A percentile compares a stretch with the other conserved stretches of the same genome.
Evolutionary conservation across 2,797 vertebrate species (phyloP).

Genomic region (Protonibea diacanthus): DNA sequence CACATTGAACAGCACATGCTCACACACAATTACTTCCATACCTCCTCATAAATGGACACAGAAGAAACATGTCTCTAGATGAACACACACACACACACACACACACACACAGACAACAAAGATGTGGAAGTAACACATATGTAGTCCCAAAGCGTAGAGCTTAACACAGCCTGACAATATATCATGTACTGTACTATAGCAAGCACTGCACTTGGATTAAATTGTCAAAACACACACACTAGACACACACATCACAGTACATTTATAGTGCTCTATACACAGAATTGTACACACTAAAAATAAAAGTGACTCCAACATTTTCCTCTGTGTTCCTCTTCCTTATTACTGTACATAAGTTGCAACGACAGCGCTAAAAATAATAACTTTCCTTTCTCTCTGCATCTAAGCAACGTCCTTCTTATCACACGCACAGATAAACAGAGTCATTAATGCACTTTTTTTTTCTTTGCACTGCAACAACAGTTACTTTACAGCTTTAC

Average conservation of each 20-base stretch:
- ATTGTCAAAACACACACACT: neutral
- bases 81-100: neutral
- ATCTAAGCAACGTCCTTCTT: neutral
- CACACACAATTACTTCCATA: conserved; percentile 12
- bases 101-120: neutral
- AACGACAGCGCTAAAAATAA: neutral
- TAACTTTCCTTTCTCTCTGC: neutral
- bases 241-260: too few species aligned
- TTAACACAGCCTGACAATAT: neutral
- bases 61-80: conserved; percentile 1
- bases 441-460: neutral
- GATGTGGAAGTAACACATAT: neutral
- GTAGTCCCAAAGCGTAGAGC: neutral
- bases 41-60: neutral
- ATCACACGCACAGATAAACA: conserved; percentile 19
- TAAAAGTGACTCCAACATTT: neutral
- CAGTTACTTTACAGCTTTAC: conserved; percentile 30
- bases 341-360: neutral
- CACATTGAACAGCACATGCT: conserved; percentile 41
- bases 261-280: neutral
- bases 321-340: neutral
- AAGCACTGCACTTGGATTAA: neutral
- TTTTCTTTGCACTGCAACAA: conserved; percentile 17
- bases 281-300: neutral
- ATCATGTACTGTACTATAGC: too few species aligned